Conservation (phyloP, 2,113 vertebrate species). For the Leptobrachium leishanense region DNA sequence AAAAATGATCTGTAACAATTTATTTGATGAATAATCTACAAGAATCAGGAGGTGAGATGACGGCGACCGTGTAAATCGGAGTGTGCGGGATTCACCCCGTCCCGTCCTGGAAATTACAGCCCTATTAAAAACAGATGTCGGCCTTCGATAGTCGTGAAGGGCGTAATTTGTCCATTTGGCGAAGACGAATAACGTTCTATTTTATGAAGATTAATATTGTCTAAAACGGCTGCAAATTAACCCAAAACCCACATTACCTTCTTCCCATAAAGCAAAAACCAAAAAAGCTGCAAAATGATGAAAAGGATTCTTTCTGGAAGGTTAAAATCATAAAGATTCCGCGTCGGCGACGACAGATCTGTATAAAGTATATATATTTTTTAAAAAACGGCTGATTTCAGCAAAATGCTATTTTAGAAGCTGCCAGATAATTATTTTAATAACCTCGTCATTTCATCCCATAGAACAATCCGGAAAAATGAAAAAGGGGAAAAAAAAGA, state of each 20-base stretch:
- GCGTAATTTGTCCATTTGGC: too few relatives aligned
- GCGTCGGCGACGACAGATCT: neutral
- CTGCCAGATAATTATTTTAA: neutral
- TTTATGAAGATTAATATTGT: neutral
- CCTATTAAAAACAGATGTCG: neutral
- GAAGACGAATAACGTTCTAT: neutral
- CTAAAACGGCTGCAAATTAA: neutral
- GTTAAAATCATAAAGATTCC: neutral
- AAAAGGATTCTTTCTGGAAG: neutral
- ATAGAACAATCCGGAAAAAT: neutral
- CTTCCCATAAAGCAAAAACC: too few relatives aligned
- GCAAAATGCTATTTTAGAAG: neutral
- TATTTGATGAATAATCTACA: too few relatives aligned
- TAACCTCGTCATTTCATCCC: conserved; percentile 22
- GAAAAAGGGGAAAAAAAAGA: neutral
- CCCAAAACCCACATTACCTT: too few relatives aligned
- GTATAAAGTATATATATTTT: neutral
- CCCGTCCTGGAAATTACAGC: neutral
- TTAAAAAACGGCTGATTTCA: neutral
- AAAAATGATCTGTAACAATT: neutral
- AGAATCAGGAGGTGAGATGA: too few relatives aligned
- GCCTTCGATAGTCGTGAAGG: neutral
- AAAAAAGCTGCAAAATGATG: too few relatives aligned
- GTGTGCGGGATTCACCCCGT: neutral
- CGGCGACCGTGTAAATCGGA: neutral